phyloP scores from a whole-genome alignment of 2,888 invertebrate genomes.

The Drosophila formosana region DNA sequence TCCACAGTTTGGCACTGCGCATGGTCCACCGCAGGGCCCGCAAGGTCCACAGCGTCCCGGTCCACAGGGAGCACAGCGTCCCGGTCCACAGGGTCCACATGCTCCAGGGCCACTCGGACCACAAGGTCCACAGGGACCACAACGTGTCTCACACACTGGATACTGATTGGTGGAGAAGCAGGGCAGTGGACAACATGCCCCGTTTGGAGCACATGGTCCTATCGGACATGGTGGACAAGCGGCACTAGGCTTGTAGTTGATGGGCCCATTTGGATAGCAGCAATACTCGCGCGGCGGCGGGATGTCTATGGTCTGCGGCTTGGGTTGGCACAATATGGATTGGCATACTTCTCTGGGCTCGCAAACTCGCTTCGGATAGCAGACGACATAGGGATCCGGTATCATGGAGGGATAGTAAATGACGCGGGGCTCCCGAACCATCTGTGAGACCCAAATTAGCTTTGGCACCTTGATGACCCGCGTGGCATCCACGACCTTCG shows the following conservation, averaged over 20 bases:
- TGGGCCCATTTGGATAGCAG: background rate
- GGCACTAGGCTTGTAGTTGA: background rate
- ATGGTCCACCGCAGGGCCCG: background rate
- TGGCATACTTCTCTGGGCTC: background rate
- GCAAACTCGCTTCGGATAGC: background rate
- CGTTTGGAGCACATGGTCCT: background rate
- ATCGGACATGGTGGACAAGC: background rate
- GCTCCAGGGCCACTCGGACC: background rate
- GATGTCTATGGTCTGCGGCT: background rate
- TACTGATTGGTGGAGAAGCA: background rate
- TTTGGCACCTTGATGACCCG: background rate
- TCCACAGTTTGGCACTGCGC: background rate
- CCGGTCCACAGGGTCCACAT: background rate
- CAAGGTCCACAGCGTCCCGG: background rate
- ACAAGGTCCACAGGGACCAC: background rate
- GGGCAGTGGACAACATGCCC: background rate
- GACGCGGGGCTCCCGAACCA: background rate
- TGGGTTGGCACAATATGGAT: background rate
- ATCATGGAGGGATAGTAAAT: background rate
- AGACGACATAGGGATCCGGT: constrained; percentile 1
- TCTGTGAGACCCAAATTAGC: background rate
- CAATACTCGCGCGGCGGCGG: constrained; percentile 1
- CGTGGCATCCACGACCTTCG: background rate
- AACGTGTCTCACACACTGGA: background rate
- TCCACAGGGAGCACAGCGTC: background rate